Percentiles rank a stretch among this genome's conserved stretches.
These are phyloP conservation scores for Drosophila oshimai DNA, from an alignment of 1,140 invertebrate genomes.

Conservation along the genomic window DNA sequence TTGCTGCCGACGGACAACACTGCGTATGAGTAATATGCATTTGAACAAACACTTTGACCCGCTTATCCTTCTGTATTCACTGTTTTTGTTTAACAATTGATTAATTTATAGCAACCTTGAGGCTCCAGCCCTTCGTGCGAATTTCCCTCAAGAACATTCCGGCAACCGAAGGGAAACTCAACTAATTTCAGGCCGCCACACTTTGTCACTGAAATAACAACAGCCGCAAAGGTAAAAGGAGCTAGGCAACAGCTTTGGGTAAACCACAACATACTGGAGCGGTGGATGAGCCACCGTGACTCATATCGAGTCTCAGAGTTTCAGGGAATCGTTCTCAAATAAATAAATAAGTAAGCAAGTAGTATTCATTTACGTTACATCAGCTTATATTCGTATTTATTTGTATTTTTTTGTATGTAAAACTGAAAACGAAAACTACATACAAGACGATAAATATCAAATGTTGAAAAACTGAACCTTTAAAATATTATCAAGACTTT, in stretches of 20 bases:
- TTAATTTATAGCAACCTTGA: conserved; percentile 51
- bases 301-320: conserved; percentile 1
- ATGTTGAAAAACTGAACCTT: too few species aligned
- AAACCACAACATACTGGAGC: conserved; percentile 52
- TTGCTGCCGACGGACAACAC: neutral
- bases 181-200: conserved; percentile 39
- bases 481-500: too few species aligned
- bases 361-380: too few species aligned
- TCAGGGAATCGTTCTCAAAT: too few species aligned
- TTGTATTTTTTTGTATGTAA: too few species aligned
- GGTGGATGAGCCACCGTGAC: neutral
- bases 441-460: too few species aligned
- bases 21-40: conserved; percentile 26
- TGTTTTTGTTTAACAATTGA: conserved; percentile 14
- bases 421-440: too few species aligned
- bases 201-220: neutral
- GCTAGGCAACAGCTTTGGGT: conserved; percentile 48
- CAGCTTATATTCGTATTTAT: too few species aligned
- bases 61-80: neutral
- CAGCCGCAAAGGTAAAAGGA: conserved; percentile 17
- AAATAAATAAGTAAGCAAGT: too few species aligned
- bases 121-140: conserved; percentile 49
- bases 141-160: conserved; percentile 59
- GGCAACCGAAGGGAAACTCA: conserved; percentile 48
- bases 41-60: neutral